Evolutionary conservation across 2,888 invertebrate genomes (phyloP).

Genomic region (Noctua janthe): DNA sequence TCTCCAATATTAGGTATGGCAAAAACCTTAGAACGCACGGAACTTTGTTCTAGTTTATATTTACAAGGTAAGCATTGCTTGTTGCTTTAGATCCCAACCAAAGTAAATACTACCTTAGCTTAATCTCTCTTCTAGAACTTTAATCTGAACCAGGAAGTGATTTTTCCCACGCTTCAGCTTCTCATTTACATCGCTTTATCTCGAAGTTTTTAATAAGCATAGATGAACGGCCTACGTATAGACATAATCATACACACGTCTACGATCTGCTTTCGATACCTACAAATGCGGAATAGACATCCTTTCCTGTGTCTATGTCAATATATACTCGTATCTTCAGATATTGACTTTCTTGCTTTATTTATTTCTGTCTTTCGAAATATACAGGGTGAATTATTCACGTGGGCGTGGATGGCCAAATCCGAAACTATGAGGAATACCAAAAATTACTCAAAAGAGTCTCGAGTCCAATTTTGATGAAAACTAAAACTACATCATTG

Average conservation of each 20-base stretch:
- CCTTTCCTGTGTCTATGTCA: neutral
- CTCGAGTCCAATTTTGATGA: no score
- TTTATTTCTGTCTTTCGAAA: slow-evolving; percentile 37
- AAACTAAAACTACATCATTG: no score
- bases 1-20: no score
- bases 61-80: neutral
- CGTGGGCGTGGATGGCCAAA: no score
- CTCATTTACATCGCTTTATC: slow-evolving; percentile 37
- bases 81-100: neutral
- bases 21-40: no score
- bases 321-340: slow-evolving; percentile 7
- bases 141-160: slow-evolving; percentile 13
- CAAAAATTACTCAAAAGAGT: no score
- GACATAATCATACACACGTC: slow-evolving; percentile 2
- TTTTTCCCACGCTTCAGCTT: slow-evolving; percentile 30
- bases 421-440: no score
- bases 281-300: neutral
- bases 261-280: slow-evolving; percentile 1
- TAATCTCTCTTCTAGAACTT: neutral
- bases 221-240: slow-evolving; percentile 1
- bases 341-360: neutral
- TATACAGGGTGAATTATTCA: neutral
- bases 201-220: slow-evolving; percentile 35
- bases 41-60: no score
- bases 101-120: neutral